Conservation (phyloP, 2,113 vertebrate species). For the Nymphicus hollandicus region DNA sequence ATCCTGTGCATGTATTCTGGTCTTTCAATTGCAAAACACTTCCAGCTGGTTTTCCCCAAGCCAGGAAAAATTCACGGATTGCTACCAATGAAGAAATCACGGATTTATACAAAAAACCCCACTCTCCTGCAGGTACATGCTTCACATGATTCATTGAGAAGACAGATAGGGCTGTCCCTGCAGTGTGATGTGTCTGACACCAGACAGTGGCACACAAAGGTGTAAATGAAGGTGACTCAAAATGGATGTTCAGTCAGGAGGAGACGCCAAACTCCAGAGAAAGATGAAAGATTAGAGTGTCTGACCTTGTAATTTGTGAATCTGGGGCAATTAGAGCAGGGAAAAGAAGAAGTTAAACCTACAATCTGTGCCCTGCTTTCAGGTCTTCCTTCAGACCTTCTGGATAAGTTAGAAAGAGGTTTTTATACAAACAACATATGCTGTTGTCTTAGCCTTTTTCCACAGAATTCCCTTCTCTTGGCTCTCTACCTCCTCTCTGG, state of each 20-base stretch:
- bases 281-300: background rate
- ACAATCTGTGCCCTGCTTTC: background rate
- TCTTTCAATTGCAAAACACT: background rate
- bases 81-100: background rate
- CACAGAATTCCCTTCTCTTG: background rate
- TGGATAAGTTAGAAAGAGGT: background rate
- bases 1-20: background rate
- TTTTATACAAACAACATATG: conserved; percentile 45
- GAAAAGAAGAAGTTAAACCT: background rate
- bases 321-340: background rate
- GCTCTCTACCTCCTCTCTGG: background rate
- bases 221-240: background rate
- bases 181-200: background rate
- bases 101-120: background rate
- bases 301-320: background rate
- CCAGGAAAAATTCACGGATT: background rate
- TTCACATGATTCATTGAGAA: background rate
- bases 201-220: background rate
- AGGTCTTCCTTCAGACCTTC: background rate
- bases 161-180: background rate
- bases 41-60: background rate
- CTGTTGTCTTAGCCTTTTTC: conserved; percentile 25
- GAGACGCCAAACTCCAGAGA: background rate
- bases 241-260: background rate
- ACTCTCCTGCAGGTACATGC: background rate